A percentile compares a stretch with the other conserved stretches of the same genome.
phyloP scores from a whole-genome alignment of 2,113 vertebrate genomes.

The Phoenicopterus ruber region DNA sequence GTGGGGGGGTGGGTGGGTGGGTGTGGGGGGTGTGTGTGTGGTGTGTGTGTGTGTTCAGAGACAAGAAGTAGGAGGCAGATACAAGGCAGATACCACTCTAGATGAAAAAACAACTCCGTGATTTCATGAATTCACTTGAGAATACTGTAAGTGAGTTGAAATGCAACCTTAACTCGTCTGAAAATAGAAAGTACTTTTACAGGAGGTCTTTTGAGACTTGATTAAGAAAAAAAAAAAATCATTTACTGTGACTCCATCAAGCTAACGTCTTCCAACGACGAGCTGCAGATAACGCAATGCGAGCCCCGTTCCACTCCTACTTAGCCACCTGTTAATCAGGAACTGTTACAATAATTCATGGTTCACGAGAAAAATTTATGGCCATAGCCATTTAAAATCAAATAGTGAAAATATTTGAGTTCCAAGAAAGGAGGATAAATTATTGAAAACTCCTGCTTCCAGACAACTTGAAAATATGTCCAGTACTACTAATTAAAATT shows the following conservation, averaged over 20 bases:
- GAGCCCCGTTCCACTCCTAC: background rate
- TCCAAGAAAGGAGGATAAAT: slow-evolving; percentile 38
- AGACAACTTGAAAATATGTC: slow-evolving; percentile 14
- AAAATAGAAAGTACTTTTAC: background rate
- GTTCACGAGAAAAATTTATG: background rate
- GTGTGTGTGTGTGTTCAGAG: background rate
- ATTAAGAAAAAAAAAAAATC: background rate
- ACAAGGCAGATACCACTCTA: background rate
- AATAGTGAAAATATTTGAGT: slow-evolving; percentile 7
- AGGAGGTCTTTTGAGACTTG: slow-evolving; percentile 17
- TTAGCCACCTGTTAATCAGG: background rate
- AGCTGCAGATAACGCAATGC: background rate
- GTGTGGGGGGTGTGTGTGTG: too few species aligned
- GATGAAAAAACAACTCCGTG: background rate
- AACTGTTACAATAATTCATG: background rate
- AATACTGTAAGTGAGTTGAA: background rate
- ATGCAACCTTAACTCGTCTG: slow-evolving; percentile 2
- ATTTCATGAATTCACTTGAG: background rate
- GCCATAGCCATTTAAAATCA: background rate
- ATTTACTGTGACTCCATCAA: background rate
- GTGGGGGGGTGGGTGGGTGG: fast-evolving
- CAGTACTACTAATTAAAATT: slow-evolving; percentile 43
- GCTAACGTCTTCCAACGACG: background rate
- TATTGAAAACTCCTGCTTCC: slow-evolving; percentile 34
- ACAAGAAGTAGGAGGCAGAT: background rate